Percentiles rank a stretch among this genome's conserved stretches.
These are phyloP conservation scores for Mustela lutreola DNA, from an alignment of 2,113 vertebrate species.

Conservation along the genomic window DNA sequence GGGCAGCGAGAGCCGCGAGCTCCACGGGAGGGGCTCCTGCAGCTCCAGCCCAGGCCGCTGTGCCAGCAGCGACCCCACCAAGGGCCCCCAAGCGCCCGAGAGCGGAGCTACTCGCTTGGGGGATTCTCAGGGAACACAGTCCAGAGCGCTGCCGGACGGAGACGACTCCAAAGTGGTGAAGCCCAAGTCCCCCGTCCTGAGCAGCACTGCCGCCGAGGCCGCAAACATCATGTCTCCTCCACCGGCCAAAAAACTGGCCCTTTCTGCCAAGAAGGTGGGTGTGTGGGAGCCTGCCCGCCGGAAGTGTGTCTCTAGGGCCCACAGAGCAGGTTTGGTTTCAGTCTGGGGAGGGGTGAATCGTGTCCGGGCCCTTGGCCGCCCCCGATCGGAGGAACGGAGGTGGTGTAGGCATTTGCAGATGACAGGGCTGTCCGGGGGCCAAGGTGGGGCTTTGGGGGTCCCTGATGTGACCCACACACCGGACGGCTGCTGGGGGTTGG, in stretches of 20 bases:
- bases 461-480: fast-evolving
- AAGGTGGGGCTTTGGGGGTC: fast-evolving
- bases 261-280: constrained; percentile 95
- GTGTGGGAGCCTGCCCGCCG: background rate
- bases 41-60: constrained; percentile 36
- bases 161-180: constrained; percentile 85
- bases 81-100: constrained; percentile 70
- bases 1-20: fast-evolving
- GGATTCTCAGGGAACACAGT: constrained; percentile 83
- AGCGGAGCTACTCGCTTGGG: constrained; percentile 72
- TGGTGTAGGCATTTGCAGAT: fast-evolving
- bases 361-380: fast-evolving
- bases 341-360: fast-evolving
- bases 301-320: background rate
- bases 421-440: background rate
- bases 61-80: constrained; percentile 68
- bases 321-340: too few species aligned
- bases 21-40: background rate
- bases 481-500: fast-evolving
- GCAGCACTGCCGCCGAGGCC: constrained; percentile 81
- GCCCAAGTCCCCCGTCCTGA: constrained; percentile 84
- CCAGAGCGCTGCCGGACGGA: constrained; percentile 60
- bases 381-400: background rate
- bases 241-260: constrained; percentile 92
- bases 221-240: constrained; percentile 91